These are phyloP conservation scores for Sturnus vulgaris DNA, from an alignment of 2,113 vertebrate genomes.

Conservation along the genomic window DNA sequence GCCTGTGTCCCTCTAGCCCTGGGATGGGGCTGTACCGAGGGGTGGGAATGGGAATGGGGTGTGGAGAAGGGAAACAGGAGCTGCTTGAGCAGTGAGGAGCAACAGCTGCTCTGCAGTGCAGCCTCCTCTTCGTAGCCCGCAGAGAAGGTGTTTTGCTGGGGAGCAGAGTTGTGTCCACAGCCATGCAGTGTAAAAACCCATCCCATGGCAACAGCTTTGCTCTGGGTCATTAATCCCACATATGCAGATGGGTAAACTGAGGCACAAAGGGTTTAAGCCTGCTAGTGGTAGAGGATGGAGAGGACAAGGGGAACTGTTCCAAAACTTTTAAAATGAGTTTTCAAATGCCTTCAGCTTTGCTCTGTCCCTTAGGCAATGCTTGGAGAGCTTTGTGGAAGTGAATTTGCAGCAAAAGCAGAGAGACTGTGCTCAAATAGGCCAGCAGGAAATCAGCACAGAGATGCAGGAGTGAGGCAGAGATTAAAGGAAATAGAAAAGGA, in stretches of 20 bases:
- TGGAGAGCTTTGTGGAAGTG: background rate
- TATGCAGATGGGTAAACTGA: background rate
- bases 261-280: background rate
- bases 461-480: background rate
- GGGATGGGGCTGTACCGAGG: background rate
- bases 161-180: background rate
- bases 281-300: background rate
- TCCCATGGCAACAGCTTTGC: background rate
- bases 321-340: background rate
- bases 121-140: background rate
- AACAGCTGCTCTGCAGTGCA: background rate
- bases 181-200: background rate
- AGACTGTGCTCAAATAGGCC: background rate
- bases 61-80: background rate
- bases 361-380: background rate
- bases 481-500: background rate
- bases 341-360: background rate
- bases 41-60: fast-evolving
- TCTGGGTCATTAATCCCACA: background rate
- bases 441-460: background rate
- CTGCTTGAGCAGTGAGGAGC: background rate
- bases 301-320: background rate
- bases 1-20: background rate
- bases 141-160: background rate
- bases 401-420: background rate